Conservation (phyloP, 53 echinoderm and acorn worm genomes). For the Paelopatides confundens region DNA sequence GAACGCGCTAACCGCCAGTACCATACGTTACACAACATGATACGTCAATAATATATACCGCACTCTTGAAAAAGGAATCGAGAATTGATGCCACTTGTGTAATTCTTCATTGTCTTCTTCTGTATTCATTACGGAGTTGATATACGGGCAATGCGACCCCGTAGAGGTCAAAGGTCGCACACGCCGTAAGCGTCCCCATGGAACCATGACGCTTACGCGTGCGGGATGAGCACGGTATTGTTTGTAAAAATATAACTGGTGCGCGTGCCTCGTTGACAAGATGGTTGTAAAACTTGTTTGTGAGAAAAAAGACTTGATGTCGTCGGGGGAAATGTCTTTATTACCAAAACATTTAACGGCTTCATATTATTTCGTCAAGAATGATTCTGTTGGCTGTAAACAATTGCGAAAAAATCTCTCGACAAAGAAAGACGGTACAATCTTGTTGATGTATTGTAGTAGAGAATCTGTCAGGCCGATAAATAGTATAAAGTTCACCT, state of each 20-base stretch:
- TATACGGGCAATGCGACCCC: not conserved
- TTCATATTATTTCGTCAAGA: not conserved
- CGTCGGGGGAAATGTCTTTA: conserved; percentile 10
- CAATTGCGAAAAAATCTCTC: not conserved
- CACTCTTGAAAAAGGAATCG: not conserved
- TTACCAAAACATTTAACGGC: not conserved
- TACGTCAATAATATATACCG: too few relatives aligned
- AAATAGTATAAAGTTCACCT: too few relatives aligned
- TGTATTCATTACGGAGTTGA: not conserved
- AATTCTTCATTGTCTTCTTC: not conserved
- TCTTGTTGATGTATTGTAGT: too few relatives aligned
- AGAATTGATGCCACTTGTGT: not conserved
- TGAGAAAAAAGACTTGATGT: not conserved
- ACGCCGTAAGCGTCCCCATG: conserved; percentile 3
- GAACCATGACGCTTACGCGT: conserved; percentile 1
- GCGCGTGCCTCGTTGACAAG: conserved; percentile 23
- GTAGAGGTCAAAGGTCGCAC: conserved; percentile 19
- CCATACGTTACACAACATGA: too few relatives aligned
- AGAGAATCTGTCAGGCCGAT: too few relatives aligned
- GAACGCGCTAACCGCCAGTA: not conserved
- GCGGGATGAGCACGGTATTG: not conserved
- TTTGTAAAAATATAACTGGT: not conserved
- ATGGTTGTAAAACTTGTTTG: conserved; percentile 35
- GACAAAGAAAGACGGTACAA: not conserved
- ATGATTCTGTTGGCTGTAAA: conserved; percentile 1